Conservation (phyloP, 1,140 invertebrate species). For the Archegozetes longisetosus region DNA sequence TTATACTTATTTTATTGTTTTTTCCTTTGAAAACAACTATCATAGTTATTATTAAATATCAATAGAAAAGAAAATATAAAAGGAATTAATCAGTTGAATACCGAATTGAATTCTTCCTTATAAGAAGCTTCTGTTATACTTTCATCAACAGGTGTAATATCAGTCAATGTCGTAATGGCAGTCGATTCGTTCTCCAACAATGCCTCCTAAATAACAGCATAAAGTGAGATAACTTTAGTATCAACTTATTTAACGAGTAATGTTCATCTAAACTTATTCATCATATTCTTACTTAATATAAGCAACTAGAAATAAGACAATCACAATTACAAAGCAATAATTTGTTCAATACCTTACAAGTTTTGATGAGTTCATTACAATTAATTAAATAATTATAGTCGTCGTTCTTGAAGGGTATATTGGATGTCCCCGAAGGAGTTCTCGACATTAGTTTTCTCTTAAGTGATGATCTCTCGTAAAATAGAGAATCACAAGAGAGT, state of each 20-base stretch:
- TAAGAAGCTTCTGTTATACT: neutral
- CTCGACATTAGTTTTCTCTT: neutral
- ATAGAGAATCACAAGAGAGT: neutral
- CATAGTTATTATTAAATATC: neutral
- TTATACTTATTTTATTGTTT: no score
- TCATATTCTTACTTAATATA: neutral
- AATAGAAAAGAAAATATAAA: neutral
- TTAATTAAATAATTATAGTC: conserved; percentile 16
- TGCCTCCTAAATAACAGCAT: neutral
- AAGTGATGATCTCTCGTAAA: neutral
- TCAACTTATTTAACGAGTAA: neutral
- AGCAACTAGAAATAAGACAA: neutral
- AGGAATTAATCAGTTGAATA: neutral
- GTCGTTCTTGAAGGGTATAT: conserved; percentile 12
- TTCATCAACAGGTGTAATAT: neutral
- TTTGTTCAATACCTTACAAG: conserved; percentile 12
- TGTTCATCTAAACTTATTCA: neutral
- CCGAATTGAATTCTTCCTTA: neutral
- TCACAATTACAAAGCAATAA: neutral
- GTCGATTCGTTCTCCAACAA: neutral
- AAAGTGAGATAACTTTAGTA: neutral
- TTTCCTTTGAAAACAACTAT: neutral
- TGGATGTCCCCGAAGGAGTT: neutral
- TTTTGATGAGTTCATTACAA: conserved; percentile 11
- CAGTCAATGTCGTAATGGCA: neutral